Base-by-base conservation (phyloP, 1,140 invertebrate genomes). In the Palaemon carinicauda region DNA sequence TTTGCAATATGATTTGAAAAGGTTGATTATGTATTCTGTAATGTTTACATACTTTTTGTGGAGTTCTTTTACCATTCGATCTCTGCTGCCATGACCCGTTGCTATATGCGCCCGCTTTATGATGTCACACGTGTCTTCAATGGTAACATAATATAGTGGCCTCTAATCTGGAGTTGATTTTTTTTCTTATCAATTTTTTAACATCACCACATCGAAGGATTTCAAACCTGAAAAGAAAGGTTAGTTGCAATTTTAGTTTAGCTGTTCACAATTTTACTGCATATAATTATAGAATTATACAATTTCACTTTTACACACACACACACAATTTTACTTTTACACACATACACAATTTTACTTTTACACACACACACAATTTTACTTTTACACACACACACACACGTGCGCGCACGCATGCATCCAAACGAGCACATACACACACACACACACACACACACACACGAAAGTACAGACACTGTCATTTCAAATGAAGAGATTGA, bases 171-270 rank as follows among this genome's bases (percentile, higher is more conserved):
- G 50, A 19, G 19, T 84, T 24, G n/a, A n/a, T 41, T 50, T 4
- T 60, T 77, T 80, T 29, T 84, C n/a, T 80, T 29, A 80, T 84
- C 31, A 84, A 50, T 53, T 80, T 84, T 77, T 84, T 51, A 33
- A 53, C 21, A 53, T 84, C 82, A 52, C 82, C 74, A 73, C 82
- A 84, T 53, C 56, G 82, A 21, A 84, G 71, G 33, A 84, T 71
- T n/a, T 84, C 33, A 78, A 80, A 84, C 81, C 54, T 82, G 71
- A 90, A 90, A 90, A 90, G 94, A 29, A 71, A 71, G 69, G n/a
- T n/a, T n/a, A n/a, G n/a, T n/a, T n/a, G n/a, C n/a, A n/a, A n/a
- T n/a, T n/a, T n/a, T n/a, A n/a, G n/a, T n/a, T n/a, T n/a, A n/a
- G n/a, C n/a, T n/a, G n/a, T n/a, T n/a, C n/a, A n/a, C n/a, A n/a